Base-by-base conservation (phyloP, 2,113 vertebrate genomes). In the Morone chrysops region DNA sequence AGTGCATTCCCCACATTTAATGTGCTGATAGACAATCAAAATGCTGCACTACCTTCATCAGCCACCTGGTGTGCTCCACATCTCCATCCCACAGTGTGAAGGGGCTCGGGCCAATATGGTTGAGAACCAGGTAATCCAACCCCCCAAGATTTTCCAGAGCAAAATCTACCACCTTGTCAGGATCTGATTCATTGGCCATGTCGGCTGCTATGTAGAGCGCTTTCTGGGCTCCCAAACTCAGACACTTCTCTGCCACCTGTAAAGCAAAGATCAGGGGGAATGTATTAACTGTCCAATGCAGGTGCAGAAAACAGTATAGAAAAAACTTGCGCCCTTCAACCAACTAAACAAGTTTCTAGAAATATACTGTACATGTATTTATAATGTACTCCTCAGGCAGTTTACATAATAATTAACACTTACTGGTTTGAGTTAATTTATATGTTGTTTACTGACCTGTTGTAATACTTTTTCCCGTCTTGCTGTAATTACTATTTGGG, bases 41-140 rank as follows among this genome's bases (percentile, higher is more conserved):
- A 59, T 2, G 14, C n/a, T 65, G 57, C 43, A 50, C 57, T 92
- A 98, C 97, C 96, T 97, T 94, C 95, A 96, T 90, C 41, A 98
- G 93, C 96, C 96, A 95, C 71, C 63, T 83, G 0, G 85, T 90
- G 3, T 96, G 95, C 0, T 95, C 93, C 51, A 96, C 41, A n/a
- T 97, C 95, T 59, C 95, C 95, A 0, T 82, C 57, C 96, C 96
- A 96, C 93, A 95, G 92, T 78, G 85, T 77, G 78, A 96, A 96
- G 11, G 83, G 94, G 73, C 77, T 94, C 0, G 65, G 4, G 1
- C 97, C 96, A 0, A 97, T 93, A 88, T 97, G 97, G 84, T 97
- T 98, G 75, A 97, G 83, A 70, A 97, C 94, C 12, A 97, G 76
- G 78, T 95, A 96, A 81, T 98, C 97, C 92, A 98, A 85, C 1